These are phyloP conservation scores for Conus canariensis DNA, from an alignment of 2,888 invertebrate genomes.

Conservation along the genomic window DNA sequence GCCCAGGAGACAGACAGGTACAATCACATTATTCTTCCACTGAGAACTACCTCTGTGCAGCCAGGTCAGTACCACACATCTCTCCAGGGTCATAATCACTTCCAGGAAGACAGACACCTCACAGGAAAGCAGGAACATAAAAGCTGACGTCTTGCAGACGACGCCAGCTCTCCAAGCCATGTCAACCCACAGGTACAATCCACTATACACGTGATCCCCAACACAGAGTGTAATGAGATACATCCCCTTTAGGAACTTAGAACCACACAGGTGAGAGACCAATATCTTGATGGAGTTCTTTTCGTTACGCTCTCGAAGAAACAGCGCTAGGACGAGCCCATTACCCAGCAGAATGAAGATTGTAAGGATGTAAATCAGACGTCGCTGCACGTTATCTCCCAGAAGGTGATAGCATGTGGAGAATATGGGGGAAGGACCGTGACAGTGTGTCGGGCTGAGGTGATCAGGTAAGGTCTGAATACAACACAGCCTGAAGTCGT, in stretches of 20 bases:
- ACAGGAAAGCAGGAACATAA: conserved; percentile 77
- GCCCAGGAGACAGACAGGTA: background rate
- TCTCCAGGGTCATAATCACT: background rate
- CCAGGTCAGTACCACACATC: background rate
- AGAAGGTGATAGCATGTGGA: background rate
- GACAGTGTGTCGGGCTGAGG: background rate
- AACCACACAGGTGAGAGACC: background rate
- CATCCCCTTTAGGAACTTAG: conserved; percentile 54
- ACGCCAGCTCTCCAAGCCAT: background rate
- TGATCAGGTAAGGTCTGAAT: background rate
- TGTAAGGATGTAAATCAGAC: background rate
- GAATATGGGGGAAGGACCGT: background rate
- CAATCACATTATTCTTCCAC: background rate
- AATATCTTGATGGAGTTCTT: background rate
- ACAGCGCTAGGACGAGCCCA: too few relatives aligned
- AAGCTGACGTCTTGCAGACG: background rate
- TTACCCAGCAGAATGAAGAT: background rate
- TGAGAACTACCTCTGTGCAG: background rate
- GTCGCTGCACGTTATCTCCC: background rate
- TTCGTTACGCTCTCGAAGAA: background rate
- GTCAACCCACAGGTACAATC: background rate
- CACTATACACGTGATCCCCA: background rate
- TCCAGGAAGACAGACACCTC: conserved; percentile 70
- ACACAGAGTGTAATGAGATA: conserved; percentile 48
- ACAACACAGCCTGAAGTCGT: conserved; percentile 7